A percentile compares a stretch with the other conserved stretches of the same genome.
These are phyloP conservation scores for Phataginus tricuspis DNA, from an alignment of 2,797 vertebrate genomes.

Conservation along the genomic window DNA sequence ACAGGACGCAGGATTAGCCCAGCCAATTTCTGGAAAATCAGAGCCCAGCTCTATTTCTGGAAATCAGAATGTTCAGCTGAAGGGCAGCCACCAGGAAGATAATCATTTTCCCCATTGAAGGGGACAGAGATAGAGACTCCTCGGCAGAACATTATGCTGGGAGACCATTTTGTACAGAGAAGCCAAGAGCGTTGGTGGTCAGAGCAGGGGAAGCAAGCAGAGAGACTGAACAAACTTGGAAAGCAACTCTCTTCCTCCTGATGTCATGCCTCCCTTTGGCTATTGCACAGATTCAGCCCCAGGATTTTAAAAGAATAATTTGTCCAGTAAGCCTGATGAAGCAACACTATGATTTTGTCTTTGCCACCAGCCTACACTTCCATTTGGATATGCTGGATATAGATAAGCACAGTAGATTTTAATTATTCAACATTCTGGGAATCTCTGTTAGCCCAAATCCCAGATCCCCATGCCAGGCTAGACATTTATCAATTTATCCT, in stretches of 20 bases:
- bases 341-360: not conserved
- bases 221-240: not conserved
- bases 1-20: conserved; percentile 24
- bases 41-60: conserved; percentile 71
- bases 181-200: not conserved
- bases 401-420: conserved; percentile 9
- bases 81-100: conserved; percentile 13
- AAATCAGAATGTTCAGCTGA: conserved; percentile 67
- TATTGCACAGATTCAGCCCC: not conserved
- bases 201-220: not conserved
- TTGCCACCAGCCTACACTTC: not conserved
- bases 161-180: conserved; percentile 9
- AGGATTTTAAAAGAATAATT: conserved; percentile 2
- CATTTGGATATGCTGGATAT: not conserved
- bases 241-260: not conserved
- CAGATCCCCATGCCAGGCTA: not conserved
- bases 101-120: not conserved
- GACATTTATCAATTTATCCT: not conserved
- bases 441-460: not conserved
- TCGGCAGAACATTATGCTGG: conserved; percentile 26
- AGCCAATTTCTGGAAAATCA: not conserved
- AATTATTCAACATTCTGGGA: not conserved
- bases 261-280: not conserved
- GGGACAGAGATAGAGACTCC: not conserved
- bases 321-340: not conserved